Conservation (phyloP, 1,140 invertebrate genomes). For the Planococcus citri region DNA sequence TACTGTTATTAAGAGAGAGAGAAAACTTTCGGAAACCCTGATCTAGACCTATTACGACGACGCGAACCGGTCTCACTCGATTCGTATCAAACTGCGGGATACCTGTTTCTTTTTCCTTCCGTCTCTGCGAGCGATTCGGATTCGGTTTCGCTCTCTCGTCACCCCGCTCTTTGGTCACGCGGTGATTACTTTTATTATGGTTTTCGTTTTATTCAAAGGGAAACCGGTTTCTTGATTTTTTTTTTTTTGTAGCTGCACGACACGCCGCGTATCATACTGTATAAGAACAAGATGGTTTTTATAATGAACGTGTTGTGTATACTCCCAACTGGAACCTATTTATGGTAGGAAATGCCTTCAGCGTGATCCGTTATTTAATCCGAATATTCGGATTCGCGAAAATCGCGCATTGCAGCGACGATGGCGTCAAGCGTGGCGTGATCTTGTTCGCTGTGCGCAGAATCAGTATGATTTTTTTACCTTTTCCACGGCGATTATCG, state of each 20-base stretch:
- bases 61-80: background rate
- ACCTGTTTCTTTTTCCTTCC: background rate
- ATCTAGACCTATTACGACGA: conserved; percentile 7
- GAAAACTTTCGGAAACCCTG: conserved; percentile 5
- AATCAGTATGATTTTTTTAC: too few relatives aligned
- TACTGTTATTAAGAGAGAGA: background rate
- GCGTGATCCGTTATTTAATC: conserved; percentile 3
- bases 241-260: too few relatives aligned
- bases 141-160: background rate
- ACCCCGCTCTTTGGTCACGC: background rate
- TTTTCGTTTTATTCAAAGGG: background rate
- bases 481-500: too few relatives aligned
- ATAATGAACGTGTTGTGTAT: background rate
- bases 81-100: background rate
- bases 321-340: conserved; percentile 1
- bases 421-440: too few relatives aligned
- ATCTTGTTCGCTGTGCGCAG: too few relatives aligned
- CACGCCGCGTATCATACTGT: background rate
- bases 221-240: background rate
- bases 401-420: too few relatives aligned
- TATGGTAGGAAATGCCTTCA: conserved; percentile 6
- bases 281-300: background rate
- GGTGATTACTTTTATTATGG: background rate
- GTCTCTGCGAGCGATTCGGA: background rate
- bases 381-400: background rate